Evolutionary conservation across 2,797 vertebrate species (phyloP).

Genomic region (Dermochelys coriacea): DNA sequence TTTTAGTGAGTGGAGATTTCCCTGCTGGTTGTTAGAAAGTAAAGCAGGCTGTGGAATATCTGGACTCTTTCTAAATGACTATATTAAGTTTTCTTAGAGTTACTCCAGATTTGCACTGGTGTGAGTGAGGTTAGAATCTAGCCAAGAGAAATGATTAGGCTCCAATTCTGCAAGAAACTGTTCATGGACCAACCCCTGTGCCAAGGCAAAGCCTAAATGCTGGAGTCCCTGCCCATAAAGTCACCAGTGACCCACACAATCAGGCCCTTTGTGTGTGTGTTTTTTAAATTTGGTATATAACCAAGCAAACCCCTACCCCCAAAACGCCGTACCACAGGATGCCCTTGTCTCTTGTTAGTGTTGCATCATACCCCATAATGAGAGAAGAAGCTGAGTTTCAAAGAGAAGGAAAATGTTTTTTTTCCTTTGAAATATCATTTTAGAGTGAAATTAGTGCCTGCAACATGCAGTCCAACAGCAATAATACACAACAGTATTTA

Average conservation of each 20-base stretch:
- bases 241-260: not conserved
- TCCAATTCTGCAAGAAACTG: not conserved
- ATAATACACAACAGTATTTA: too few species aligned
- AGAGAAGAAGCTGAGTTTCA: too few species aligned
- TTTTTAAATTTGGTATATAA: rapidly evolving
- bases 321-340: not conserved
- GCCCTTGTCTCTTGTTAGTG: rapidly evolving
- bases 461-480: not conserved
- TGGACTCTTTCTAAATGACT: not conserved
- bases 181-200: not conserved
- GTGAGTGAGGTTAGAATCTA: not conserved
- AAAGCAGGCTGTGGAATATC: not conserved
- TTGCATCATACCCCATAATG: too few species aligned
- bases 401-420: too few species aligned
- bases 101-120: not conserved
- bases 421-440: not conserved
- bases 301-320: not conserved
- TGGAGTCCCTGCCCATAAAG: not conserved
- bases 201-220: rapidly evolving
- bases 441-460: not conserved
- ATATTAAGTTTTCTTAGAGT: not conserved
- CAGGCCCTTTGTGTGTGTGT: not conserved
- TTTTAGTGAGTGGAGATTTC: not conserved
- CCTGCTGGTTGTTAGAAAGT: not conserved
- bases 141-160: rapidly evolving